Base-by-base conservation (phyloP, 2,888 invertebrate genomes). In the Pilophorus perplexus region DNA sequence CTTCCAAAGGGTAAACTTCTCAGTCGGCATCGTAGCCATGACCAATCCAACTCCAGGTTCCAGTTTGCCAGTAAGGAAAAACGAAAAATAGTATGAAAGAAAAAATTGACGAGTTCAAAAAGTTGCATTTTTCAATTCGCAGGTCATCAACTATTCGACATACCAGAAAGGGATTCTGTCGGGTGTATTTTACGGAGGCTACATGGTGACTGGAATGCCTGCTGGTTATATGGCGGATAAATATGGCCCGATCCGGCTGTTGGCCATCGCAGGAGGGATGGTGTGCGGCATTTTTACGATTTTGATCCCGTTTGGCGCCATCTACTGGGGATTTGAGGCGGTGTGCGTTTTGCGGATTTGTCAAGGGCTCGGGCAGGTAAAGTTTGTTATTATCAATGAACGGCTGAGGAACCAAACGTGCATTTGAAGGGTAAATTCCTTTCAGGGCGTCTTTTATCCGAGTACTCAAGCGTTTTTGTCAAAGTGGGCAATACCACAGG, bases 181-280 rank as follows among this genome's bases (percentile, higher is more conserved):
- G 33, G 80, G 83, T 0, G 80, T 83, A 0, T 84, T 84, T 71
- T 82, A 81, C 73, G 83, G 82, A 81, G 84, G 84, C 0, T 83
- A 83, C 69, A 79, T 81, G 0, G 73, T 76, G 1, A 80, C 80
- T 73, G 81, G 83, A 71, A 76, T 87, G 12, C 85, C 86, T 0
- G 83, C 84, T 0, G 89, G 89, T 0, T 82, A 86, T 71, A 75
- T 93, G 55, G 88, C 89, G 0, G 85, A 86, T 73, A 80, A 80
- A 3, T 85, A 85, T 75, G 93, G 93, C 0, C 88, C 89, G 0
- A 89, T 89, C 74, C 79, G 82, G 57, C 80, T 92, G 10, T 77
- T 87, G 18, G 77, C 80, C 12, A 73, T 78, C 0, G 44, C 44
- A 1, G 82, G 85, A 65, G 80, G 93, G 57, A 82, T 88, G 0